Base-by-base conservation (phyloP, 2,797 vertebrate species). In the Acomys russatus region DNA sequence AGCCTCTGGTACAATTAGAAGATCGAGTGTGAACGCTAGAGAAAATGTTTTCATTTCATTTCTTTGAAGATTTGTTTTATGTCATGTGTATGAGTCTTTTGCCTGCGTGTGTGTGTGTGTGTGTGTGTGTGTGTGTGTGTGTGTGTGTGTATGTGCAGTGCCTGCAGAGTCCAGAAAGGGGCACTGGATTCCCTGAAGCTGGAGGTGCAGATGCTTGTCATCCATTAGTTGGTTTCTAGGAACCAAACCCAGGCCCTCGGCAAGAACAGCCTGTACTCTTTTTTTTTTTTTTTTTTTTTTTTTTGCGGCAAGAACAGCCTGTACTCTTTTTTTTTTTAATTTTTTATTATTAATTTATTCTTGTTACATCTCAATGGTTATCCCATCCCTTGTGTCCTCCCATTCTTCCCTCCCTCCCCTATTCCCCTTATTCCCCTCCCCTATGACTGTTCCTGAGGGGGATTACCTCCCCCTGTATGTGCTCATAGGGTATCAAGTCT, bases 41-140 rank as follows among this genome's bases (percentile, higher is more conserved):
- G 94, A 96, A 84, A 85, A 92, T 74, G 70, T 76, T 15, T 28
- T 83, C 25, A 70, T 10, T 76, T 71, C 66, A n/a, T 91, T 94
- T 91, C 74, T 76, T 76, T 44, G 44, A 44, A 25, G 73, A 74
- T 76, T 76, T 49, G 38, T 76, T 49, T 76, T 76, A 76, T 44
- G 12, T 49, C 38, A 14, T 49, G 11, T 49, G 38, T 49, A 28
- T 3, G 38, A 49, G 25, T 76, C 23, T 1, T 28, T 76, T 76
- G 38, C 38, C 73, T 76, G 23, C 73, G 71, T 74, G 12, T 44
- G 44, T 44, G 44, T n/a, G 44, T 44, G 44, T 44, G 44, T 44
- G 44, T 44, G 44, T 44, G 44, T 44, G 44, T 44, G 44, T 44
- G 44, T 44, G 44, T 44, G 44, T 44, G 44, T 44, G 44, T 44